Evolutionary conservation across 2,888 invertebrate species (phyloP).

Genomic region (Calameuta filiformis): DNA sequence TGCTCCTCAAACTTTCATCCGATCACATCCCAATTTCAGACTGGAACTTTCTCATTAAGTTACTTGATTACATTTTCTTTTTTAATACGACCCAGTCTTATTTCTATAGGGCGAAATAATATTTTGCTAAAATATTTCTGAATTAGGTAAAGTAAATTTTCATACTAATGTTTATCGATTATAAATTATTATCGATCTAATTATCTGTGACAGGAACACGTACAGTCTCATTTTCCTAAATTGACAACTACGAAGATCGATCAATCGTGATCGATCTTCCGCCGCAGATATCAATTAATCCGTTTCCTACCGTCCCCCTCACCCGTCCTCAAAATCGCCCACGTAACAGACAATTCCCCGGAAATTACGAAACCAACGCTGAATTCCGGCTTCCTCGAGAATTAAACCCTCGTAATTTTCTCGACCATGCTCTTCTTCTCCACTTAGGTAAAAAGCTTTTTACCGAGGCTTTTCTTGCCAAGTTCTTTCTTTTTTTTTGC

Average conservation of each 20-base stretch:
- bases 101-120: neutral
- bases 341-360: neutral
- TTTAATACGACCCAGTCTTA: too few relatives aligned
- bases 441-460: constrained; percentile 50
- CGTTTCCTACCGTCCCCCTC: neutral
- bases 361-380: neutral
- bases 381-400: neutral
- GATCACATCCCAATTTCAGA: neutral
- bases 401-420: neutral
- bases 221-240: neutral
- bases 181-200: neutral
- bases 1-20: neutral
- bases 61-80: neutral
- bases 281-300: neutral
- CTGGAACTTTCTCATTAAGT: neutral
- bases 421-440: constrained; percentile 17
- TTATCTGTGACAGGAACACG: neutral
- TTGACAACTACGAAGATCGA: neutral
- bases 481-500: neutral
- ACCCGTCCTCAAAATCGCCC: neutral
- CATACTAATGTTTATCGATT: neutral
- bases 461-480: constrained; percentile 30
- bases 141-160: neutral
- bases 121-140: neutral
- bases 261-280: neutral